Evolutionary conservation across 1,140 invertebrate genomes (phyloP).

Genomic region (Calosoma granatense): DNA sequence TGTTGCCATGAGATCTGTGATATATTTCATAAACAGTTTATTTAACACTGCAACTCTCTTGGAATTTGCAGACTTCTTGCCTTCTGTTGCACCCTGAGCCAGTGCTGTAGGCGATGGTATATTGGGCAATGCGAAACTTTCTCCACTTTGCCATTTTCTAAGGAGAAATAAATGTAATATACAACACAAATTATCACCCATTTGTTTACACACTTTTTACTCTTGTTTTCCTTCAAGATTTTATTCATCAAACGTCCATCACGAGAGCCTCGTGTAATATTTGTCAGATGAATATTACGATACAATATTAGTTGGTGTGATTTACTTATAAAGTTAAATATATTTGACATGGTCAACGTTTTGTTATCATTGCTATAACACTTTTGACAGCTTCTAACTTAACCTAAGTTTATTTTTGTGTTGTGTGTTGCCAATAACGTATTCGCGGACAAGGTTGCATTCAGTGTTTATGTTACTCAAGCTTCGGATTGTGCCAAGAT

Average conservation of each 20-base stretch:
- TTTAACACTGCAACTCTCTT: slow-evolving; percentile 52
- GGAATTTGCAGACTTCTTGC: slow-evolving; percentile 17
- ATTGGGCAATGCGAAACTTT: background rate
- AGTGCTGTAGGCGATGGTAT: background rate
- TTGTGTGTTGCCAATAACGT: too few species aligned
- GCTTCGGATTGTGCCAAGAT: too few species aligned
- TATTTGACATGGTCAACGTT: too few species aligned
- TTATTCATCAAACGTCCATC: slow-evolving; percentile 1
- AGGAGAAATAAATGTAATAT: background rate
- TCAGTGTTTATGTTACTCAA: too few species aligned
- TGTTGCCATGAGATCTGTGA: slow-evolving; percentile 62
- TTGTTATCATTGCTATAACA: too few species aligned
- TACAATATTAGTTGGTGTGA: too few species aligned
- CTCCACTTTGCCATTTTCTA: slow-evolving; percentile 7
- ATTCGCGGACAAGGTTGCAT: too few species aligned
- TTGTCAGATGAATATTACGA: background rate
- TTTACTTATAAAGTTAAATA: too few species aligned
- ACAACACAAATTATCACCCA: background rate
- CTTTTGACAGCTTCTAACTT: too few species aligned
- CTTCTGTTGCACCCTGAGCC: slow-evolving; percentile 13
- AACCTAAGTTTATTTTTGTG: too few species aligned
- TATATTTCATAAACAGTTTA: slow-evolving; percentile 68
- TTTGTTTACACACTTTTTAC: background rate
- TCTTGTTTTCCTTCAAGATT: slow-evolving; percentile 1
- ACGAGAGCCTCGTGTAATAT: background rate